A percentile compares a stretch with the other conserved stretches of the same genome.
These are phyloP conservation scores for Chloroclystis v-ata DNA, from an alignment of 2,888 invertebrate species.

Conservation along the genomic window DNA sequence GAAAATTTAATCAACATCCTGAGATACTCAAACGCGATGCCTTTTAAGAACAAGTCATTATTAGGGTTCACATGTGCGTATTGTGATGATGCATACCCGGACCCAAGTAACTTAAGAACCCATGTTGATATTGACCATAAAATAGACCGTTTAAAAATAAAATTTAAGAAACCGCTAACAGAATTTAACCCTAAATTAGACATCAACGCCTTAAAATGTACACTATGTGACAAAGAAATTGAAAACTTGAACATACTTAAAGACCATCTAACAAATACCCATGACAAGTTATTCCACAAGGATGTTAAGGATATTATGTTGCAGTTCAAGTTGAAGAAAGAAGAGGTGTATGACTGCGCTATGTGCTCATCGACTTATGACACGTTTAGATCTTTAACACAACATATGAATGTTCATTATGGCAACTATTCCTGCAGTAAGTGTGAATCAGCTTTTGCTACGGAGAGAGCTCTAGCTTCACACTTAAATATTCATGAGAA, in stretches of 20 bases:
- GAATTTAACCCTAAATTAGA: constrained; percentile 46
- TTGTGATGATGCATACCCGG: neutral
- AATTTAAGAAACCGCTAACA: neutral
- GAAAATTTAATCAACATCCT: neutral
- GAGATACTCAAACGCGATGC: neutral
- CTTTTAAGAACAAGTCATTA: neutral
- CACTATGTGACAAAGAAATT: constrained; percentile 37
- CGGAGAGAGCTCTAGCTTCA: constrained; percentile 53
- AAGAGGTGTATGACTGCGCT: constrained; percentile 49
- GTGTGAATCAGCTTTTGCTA: constrained; percentile 59
- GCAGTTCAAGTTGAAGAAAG: constrained; percentile 55
- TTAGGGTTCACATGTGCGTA: neutral
- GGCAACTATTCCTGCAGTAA: constrained; percentile 60
- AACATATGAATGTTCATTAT: constrained; percentile 65
- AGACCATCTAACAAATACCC: constrained; percentile 49
- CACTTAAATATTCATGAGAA: constrained; percentile 51
- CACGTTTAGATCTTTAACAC: constrained; percentile 60
- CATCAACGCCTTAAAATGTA: constrained; percentile 60
- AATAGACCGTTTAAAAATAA: neutral
- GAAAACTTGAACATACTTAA: constrained; percentile 49
- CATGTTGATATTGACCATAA: neutral
- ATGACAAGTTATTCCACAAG: constrained; percentile 45
- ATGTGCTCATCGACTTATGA: constrained; percentile 56
- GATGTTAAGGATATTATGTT: constrained; percentile 62
- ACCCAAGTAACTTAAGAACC: neutral